Conservation (phyloP, 2,797 vertebrate genomes). For the Furcifer pardalis region DNA sequence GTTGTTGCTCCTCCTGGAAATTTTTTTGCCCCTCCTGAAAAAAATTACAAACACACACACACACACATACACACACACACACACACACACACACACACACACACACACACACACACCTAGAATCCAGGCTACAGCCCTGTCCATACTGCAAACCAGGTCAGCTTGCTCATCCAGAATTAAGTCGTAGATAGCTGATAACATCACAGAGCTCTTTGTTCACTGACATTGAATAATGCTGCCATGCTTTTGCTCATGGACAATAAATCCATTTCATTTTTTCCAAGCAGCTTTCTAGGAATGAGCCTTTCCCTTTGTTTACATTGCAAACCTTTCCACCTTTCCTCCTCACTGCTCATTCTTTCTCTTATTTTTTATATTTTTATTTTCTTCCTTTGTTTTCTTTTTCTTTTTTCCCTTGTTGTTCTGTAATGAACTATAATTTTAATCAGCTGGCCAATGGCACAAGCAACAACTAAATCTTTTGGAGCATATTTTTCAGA, state of each 20-base stretch:
- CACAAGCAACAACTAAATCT: conserved; percentile 50
- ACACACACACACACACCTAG: too few species aligned
- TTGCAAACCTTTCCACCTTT: background rate
- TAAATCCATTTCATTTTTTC: conserved; percentile 30
- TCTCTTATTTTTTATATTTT: conserved; percentile 27
- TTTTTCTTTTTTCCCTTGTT: background rate
- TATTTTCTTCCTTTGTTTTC: background rate
- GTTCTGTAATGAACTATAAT: conserved; percentile 10
- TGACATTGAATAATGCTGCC: background rate
- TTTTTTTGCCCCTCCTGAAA: too few species aligned
- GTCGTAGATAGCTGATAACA: too few species aligned
- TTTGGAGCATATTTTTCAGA: conserved; percentile 47
- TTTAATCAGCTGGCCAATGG: conserved; percentile 43
- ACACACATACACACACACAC: too few species aligned
- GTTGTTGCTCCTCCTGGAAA: too few species aligned
- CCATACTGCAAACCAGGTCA: too few species aligned
- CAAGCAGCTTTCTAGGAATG: background rate
- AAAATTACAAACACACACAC: too few species aligned
- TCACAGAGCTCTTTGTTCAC: background rate
- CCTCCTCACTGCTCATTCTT: background rate
- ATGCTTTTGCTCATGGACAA: background rate
- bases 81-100: too few species aligned
- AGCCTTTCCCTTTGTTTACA: conserved; percentile 36
- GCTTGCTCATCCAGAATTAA: too few species aligned
- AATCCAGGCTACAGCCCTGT: too few species aligned